phyloP scores from a whole-genome alignment of 2,113 vertebrate genomes.

The Noturus placidus region DNA sequence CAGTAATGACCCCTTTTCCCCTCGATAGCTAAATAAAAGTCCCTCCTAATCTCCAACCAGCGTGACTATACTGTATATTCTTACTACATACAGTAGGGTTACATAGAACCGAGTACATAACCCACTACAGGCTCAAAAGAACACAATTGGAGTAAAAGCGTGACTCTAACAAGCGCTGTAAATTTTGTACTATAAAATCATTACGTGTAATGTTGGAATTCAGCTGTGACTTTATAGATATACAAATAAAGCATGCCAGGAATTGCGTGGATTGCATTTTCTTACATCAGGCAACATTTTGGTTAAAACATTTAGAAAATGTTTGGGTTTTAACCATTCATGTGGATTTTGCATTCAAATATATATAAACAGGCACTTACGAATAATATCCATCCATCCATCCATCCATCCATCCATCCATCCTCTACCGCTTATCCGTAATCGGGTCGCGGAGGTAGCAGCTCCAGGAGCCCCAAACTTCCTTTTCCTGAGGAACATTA shows the following conservation, averaged over 20 bases:
- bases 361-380: too few relatives aligned
- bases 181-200: neutral
- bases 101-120: neutral
- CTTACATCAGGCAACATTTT: neutral
- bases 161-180: neutral
- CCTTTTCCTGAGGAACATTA: too few relatives aligned
- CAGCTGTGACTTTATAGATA: neutral
- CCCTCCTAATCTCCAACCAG: neutral
- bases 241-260: neutral
- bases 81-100: neutral
- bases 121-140: neutral
- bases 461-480: too few relatives aligned
- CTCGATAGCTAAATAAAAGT: neutral
- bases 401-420: too few relatives aligned
- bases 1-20: neutral
- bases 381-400: too few relatives aligned
- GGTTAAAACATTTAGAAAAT: neutral
- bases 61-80: neutral
- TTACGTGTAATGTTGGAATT: neutral
- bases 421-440: too few relatives aligned
- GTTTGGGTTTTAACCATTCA: too few relatives aligned
- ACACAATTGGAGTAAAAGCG: neutral
- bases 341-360: too few relatives aligned
- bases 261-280: too few relatives aligned
- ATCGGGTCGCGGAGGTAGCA: too few relatives aligned